Conservation (phyloP, 1,140 invertebrate genomes). For the Ctenoplectra terminalis region DNA sequence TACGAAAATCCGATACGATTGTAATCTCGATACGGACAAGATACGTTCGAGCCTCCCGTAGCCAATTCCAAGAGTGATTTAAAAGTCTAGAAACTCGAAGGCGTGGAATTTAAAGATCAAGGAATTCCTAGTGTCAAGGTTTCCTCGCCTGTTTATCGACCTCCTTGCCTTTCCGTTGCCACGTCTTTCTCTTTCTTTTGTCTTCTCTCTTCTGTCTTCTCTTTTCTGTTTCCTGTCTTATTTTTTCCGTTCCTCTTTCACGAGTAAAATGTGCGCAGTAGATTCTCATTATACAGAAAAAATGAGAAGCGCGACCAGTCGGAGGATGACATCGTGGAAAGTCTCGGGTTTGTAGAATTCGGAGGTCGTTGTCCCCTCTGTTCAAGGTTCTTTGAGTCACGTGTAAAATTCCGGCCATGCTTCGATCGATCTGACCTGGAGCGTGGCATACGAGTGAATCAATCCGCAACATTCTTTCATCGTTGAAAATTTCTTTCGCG, state of each 20-base stretch:
- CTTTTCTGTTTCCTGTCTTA: too few species aligned
- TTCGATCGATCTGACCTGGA: conserved; percentile 2
- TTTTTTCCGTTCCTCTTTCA: background rate
- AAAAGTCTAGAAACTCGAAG: conserved; percentile 15
- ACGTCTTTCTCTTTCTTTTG: background rate
- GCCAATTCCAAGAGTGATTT: background rate
- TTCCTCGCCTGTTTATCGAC: background rate
- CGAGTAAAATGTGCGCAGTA: background rate
- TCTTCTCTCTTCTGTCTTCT: background rate
- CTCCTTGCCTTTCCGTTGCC: background rate
- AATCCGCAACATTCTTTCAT: conserved; percentile 1
- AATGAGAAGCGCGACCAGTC: background rate
- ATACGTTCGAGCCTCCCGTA: background rate
- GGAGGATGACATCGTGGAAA: conserved; percentile 49
- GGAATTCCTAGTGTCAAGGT: background rate
- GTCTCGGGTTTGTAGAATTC: conserved; percentile 51
- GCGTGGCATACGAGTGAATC: background rate
- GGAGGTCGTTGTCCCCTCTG: conserved; percentile 39
- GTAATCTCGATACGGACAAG: background rate
- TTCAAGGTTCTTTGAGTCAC: conserved; percentile 34
- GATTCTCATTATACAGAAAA: background rate
- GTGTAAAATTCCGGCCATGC: conserved; percentile 12
- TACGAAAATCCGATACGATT: background rate
- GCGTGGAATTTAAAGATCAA: background rate
- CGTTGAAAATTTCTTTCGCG: background rate